Base-by-base conservation (phyloP, 2,888 invertebrate genomes). In the Erebia ligea region DNA sequence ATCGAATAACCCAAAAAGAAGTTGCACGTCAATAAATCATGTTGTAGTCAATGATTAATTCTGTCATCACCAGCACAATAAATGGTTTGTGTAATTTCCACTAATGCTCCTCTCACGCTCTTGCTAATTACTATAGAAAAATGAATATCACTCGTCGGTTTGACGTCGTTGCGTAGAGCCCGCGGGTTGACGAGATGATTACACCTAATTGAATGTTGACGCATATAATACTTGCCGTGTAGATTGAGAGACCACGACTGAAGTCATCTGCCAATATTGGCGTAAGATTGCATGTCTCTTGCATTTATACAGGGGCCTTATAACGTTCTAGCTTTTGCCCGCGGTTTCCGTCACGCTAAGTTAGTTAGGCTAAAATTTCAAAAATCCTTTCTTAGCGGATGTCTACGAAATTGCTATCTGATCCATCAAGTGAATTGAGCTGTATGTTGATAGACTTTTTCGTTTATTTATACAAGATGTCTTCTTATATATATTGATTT, bases 201-300 rank as follows among this genome's bases (percentile, higher is more conserved):
- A 80, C 73, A 70, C 69, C 75, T 82, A 85, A 86, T 86, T 86
- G 84, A 86, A 83, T 81, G 82, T 80, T 76, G 79, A 81, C 80
- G 77, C 74, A 73, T 57, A n/a, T n/a, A n/a, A n/a, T n/a, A 50
- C 71, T 75, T 67, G 72, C 71, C 57, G 71, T 69, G 50, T 69
- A 64, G 69, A 67, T 63, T 66, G 19, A 48, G 67, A 71, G 62
- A 42, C 6, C 19, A n/a, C 42, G 21, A 13, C 21, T n/a, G 59
- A 67, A 40, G 40, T 34, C 2, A 21, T 25, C 42, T 21, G 15
- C 15, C 40, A 40, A 42, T 21, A 57, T 15, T 57, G 25, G 15
- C 56, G 56, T 25, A 13, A 15, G 25, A 25, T 15, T 57, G 13
- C 34, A 5, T 34, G 34, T 34, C 34, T 34, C 34, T 34, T 34